A percentile compares a stretch with the other conserved stretches of the same genome.
These are phyloP conservation scores for Dryadula phaetusa DNA, from an alignment of 2,888 invertebrate species.

Conservation along the genomic window DNA sequence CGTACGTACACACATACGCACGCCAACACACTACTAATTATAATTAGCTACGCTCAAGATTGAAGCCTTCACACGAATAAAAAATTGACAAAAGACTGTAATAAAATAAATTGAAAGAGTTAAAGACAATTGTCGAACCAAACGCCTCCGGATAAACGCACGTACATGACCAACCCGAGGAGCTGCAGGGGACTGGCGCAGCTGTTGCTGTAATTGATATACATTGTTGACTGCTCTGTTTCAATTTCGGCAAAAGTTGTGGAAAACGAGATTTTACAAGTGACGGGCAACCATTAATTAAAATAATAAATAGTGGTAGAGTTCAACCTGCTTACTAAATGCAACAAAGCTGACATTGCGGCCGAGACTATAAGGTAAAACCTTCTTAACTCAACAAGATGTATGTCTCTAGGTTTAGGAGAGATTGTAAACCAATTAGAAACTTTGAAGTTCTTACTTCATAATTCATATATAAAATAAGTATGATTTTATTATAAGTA, in stretches of 20 bases:
- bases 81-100: neutral
- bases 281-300: conserved; percentile 18
- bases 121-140: neutral
- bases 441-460: too few relatives aligned
- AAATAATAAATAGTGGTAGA: neutral
- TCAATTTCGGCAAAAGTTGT: conserved; percentile 9
- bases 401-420: neutral
- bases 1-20: conserved; percentile 3
- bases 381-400: neutral
- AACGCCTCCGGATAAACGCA: neutral
- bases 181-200: neutral
- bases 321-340: neutral
- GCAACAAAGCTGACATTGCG: neutral
- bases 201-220: conserved; percentile 27
- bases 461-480: too few relatives aligned
- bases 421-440: neutral
- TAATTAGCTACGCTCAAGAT: conserved; percentile 36
- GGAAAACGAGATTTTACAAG: neutral
- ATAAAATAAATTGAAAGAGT: neutral
- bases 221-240: conserved; percentile 6
- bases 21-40: conserved; percentile 24
- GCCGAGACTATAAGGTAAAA: too few relatives aligned
- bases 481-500: neutral
- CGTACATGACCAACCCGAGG: neutral
- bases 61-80: conserved; percentile 19